A percentile compares a stretch with the other conserved stretches of the same genome.
These are phyloP conservation scores for Noctua janthina DNA, from an alignment of 2,888 invertebrate species.

Conservation along the genomic window DNA sequence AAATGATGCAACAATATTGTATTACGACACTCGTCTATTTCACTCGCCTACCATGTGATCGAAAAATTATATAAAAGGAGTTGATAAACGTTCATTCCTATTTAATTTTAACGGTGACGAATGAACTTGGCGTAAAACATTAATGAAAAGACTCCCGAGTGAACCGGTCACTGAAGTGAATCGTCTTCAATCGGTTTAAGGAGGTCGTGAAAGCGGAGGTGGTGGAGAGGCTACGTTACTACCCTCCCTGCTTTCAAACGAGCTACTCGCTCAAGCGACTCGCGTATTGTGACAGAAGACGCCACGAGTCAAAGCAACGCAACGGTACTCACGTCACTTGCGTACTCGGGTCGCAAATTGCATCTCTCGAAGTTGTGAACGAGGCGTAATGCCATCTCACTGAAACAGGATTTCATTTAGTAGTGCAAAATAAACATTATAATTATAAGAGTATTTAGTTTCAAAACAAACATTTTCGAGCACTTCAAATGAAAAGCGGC, in stretches of 20 bases:
- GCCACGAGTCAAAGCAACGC: no score
- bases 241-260: no score
- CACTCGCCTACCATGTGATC: neutral
- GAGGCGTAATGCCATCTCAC: neutral
- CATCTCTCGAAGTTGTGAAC: neutral
- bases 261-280: no score
- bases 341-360: neutral
- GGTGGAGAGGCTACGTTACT: no score
- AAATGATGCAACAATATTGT: neutral
- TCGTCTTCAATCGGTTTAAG: neutral
- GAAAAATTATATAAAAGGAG: neutral
- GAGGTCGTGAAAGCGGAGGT: no score
- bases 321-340: no score
- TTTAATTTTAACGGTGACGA: no score
- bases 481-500: slow-evolving; percentile 38
- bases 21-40: neutral
- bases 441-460: slow-evolving; percentile 1
- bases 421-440: slow-evolving; percentile 20
- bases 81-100: neutral
- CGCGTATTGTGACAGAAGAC: no score
- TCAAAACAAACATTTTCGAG: slow-evolving; percentile 8
- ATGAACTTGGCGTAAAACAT: neutral
- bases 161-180: neutral
- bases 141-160: neutral
- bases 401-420: neutral